Percentiles rank a stretch among this genome's conserved stretches.
Evolutionary conservation across 53 echinoderm and acorn worm species (phyloP).

Genomic region (Mesocentrotus franciscanus): DNA sequence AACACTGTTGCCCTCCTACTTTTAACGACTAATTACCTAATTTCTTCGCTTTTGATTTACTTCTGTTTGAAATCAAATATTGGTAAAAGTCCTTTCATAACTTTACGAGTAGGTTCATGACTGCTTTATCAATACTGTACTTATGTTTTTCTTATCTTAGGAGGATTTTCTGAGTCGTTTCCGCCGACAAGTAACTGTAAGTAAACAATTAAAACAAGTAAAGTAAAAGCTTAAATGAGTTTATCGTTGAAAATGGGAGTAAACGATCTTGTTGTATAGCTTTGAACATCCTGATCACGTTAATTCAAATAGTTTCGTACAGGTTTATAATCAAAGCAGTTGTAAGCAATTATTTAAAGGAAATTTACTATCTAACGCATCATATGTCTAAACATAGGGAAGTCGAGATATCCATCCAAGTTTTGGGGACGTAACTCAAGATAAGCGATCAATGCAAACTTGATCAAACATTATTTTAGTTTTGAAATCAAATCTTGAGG

Average conservation of each 20-base stretch:
- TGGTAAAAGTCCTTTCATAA: not conserved
- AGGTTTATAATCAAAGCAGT: not conserved
- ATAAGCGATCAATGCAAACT: not conserved
- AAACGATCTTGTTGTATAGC: not conserved
- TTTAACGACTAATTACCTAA: not conserved
- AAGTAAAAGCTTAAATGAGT: not conserved
- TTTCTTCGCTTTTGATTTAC: not conserved
- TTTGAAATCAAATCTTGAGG: no score
- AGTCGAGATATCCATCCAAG: no score
- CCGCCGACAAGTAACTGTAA: constrained; percentile 47
- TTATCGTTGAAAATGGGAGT: not conserved
- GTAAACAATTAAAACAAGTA: constrained; percentile 1
- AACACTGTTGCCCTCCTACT: not conserved
- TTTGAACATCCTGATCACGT: not conserved
- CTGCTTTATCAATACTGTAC: not conserved
- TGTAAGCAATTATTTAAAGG: no score
- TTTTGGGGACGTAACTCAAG: not conserved
- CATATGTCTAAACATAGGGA: no score
- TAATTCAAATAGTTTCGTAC: not conserved
- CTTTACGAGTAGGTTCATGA: not conserved
- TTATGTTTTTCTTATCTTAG: not conserved
- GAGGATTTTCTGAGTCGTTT: constrained; percentile 43
- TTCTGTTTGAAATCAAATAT: not conserved
- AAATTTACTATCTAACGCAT: no score
- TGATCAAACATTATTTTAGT: no score